Percentiles rank a stretch among this genome's conserved stretches.
phyloP scores from a whole-genome alignment of 2,888 invertebrate genomes.

The Drosophila ochracea region DNA sequence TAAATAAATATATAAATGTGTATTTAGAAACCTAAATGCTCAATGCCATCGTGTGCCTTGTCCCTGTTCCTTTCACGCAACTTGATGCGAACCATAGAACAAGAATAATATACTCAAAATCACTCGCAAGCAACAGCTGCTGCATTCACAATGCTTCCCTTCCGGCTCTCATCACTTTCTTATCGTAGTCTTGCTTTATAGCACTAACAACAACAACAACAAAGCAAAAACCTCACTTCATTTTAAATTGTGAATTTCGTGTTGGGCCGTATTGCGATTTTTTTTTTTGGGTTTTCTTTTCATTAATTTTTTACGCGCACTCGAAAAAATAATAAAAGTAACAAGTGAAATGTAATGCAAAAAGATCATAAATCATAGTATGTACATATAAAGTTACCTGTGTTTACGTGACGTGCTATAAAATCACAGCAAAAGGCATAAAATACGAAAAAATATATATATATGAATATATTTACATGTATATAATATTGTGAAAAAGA shows the following conservation, averaged over 20 bases:
- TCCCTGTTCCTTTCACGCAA: slow-evolving; percentile 12
- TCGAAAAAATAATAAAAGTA: slow-evolving; percentile 23
- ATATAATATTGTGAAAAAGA: slow-evolving; percentile 33
- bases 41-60: background rate
- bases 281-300: slow-evolving; percentile 32
- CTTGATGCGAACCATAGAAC: slow-evolving; percentile 27
- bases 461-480: slow-evolving; percentile 15
- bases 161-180: slow-evolving; percentile 23
- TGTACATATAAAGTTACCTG: slow-evolving; percentile 36
- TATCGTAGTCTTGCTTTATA: slow-evolving; percentile 36
- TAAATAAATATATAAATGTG: background rate
- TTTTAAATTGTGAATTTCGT: slow-evolving; percentile 37
- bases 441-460: slow-evolving; percentile 17
- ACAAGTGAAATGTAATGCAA: slow-evolving; percentile 32
- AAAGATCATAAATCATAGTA: slow-evolving; percentile 46
- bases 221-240: slow-evolving; percentile 2
- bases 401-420: slow-evolving; percentile 49
- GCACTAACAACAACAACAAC: slow-evolving; percentile 29
- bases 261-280: slow-evolving; percentile 17
- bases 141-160: slow-evolving; percentile 37
- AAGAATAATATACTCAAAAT: slow-evolving; percentile 16
- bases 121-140: slow-evolving; percentile 61
- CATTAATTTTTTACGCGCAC: slow-evolving; percentile 35
- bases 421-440: slow-evolving; percentile 37
- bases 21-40: slow-evolving; percentile 1